phyloP scores from a whole-genome alignment of 2,113 vertebrate species.

The Baryphthengus martii region DNA sequence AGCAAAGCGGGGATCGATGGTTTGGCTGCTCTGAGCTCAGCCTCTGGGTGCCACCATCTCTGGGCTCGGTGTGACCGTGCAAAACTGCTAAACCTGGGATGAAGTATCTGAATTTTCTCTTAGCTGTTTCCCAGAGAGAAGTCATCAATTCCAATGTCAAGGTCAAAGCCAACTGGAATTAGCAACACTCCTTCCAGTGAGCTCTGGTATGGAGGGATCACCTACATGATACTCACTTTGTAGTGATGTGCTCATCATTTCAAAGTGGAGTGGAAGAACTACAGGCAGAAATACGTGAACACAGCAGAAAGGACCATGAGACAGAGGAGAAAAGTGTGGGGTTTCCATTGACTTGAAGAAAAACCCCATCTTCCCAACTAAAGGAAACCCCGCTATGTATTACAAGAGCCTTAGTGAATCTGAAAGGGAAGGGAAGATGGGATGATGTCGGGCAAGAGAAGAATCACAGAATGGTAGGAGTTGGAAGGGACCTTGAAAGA shows the following conservation, averaged over 20 bases:
- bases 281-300: background rate
- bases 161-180: background rate
- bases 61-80: background rate
- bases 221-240: background rate
- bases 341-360: background rate
- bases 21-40: background rate
- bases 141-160: background rate
- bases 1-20: accelerated
- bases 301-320: background rate
- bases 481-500: too few species aligned
- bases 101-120: background rate
- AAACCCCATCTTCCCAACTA: background rate
- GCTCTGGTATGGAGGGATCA: accelerated
- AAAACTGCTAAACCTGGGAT: too few species aligned
- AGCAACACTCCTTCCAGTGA: background rate
- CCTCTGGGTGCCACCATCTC: background rate
- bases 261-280: background rate
- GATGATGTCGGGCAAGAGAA: background rate
- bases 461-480: too few species aligned
- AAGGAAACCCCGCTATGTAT: background rate
- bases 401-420: background rate
- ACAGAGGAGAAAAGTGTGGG: background rate
- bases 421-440: background rate
- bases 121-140: accelerated
- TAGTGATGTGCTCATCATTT: background rate